Percentiles rank a stretch among this genome's conserved stretches.
Conservation (phyloP, 2,113 vertebrate species). For the cat (Felis catus) region F.catus_Fca126_mat1.0 CM031415.1:156851001-156851500, state of each 20-base stretch:
- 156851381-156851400: background rate
- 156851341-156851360: background rate
- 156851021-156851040: background rate
- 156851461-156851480: too few relatives aligned
- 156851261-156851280: background rate
- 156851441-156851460: background rate
- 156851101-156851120: background rate
- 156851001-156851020: background rate
- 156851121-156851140: background rate
- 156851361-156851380: slow-evolving; percentile 26
- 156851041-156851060: background rate
- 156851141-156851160: background rate
- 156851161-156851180: background rate
- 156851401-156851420: background rate
- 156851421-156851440: background rate
- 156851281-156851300: background rate
- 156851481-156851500: too few relatives aligned
- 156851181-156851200: background rate
- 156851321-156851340: background rate
- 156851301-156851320: background rate
- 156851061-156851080: background rate
- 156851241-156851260: background rate
- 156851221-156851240: background rate
- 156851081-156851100: background rate
- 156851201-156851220: background rate